phyloP scores from a whole-genome alignment of 2,888 invertebrate genomes.

The Diarsia brunnea region DNA sequence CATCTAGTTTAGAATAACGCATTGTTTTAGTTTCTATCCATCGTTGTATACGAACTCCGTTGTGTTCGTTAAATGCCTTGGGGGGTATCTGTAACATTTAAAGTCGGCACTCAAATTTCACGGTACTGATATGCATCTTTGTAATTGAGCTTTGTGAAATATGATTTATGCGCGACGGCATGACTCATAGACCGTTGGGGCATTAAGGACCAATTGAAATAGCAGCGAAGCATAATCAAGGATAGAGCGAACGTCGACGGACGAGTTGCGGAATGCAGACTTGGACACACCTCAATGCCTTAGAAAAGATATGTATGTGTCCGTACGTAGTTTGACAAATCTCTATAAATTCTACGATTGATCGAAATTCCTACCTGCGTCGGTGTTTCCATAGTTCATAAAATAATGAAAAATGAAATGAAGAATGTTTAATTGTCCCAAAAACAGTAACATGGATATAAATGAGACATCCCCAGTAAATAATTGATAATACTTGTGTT shows the following conservation, averaged over 20 bases:
- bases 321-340: neutral
- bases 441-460: too few relatives aligned
- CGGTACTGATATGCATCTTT: neutral
- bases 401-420: too few relatives aligned
- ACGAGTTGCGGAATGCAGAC: neutral
- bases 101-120: constrained; percentile 20
- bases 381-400: too few relatives aligned
- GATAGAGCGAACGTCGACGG: neutral
- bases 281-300: neutral
- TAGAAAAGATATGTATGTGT: neutral
- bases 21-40: constrained; percentile 1
- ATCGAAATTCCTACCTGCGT: neutral
- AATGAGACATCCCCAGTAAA: too few relatives aligned
- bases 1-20: constrained; percentile 12
- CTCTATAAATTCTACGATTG: neutral
- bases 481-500: too few relatives aligned
- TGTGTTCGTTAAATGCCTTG: constrained; percentile 3
- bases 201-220: constrained; percentile 4
- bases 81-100: constrained; percentile 23
- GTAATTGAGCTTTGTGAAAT: constrained; percentile 21
- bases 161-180: neutral
- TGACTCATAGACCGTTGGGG: neutral
- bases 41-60: constrained; percentile 2
- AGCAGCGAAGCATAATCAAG: neutral
- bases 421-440: too few relatives aligned